Evolutionary conservation across 1,140 invertebrate genomes (phyloP), one percentile per base, ranked within the genome.

Genomic region (Cherax destructor): DNA sequence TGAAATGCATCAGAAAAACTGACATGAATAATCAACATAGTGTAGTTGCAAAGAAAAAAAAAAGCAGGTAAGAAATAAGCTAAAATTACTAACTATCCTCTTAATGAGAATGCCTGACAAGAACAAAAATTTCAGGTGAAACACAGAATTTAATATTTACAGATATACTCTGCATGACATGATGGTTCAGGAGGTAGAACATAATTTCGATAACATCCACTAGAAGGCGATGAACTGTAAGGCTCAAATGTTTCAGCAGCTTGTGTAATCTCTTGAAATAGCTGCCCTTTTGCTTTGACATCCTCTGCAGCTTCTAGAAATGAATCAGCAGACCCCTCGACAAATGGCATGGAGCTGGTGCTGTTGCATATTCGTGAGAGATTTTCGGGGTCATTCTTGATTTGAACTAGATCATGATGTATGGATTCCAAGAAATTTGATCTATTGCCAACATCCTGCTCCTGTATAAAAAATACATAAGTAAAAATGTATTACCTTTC

Each of bases 341-440:
- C 74, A 90, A 11, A 56, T 9, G 18, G 16, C 52, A 76, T 21
- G 24, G 74, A 72, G 74, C 61, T 78, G 13, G 10, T 52, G 77
- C 69, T 83, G 59, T 24, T 84, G 56, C 89, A 91, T 10, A 91
- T 16, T 21, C 89, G 50, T 52, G 76, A 61, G 41, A 91, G 56
- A 21, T 65, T 85, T 65, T 91, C 89, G 18, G 89, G 89, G 65
- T 91, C 89, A 86, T 50, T 91, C 81, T 91, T 91, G 21, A 91
- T 79, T 49, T 91, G 89, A 24, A 91, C 52, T 47, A 85, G 61
- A 30, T 80, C 77, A 30, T 84, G 59, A 50, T 65, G 83, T 50
- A 61, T 50, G 0, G 72, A 79, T 13, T 87, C 85, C 85, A 79
- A 9, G 9, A 78, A 30, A 59, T 13, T 77, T 21, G 21, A 49